These are phyloP conservation scores for Paedocypris sp. DNA, from an alignment of 2,113 vertebrate species.

Conservation along the genomic window DNA sequence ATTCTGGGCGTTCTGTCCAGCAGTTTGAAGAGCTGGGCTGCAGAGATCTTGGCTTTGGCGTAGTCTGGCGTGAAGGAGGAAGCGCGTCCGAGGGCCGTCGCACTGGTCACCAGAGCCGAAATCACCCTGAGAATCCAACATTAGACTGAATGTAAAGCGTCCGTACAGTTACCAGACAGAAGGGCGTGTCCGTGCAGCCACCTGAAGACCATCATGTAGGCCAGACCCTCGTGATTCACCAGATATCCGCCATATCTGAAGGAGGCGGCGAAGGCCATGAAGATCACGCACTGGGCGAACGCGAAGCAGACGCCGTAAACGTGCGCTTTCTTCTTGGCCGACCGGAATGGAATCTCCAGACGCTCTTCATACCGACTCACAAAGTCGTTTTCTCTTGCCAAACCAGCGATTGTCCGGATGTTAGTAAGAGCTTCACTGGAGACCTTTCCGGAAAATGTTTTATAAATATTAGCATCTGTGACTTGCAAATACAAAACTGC, in stretches of 20 bases:
- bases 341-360: conserved; percentile 49
- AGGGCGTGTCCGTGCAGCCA: conserved; percentile 29
- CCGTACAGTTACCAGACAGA: background rate
- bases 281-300: conserved; percentile 61
- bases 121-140: conserved; percentile 51
- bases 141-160: background rate
- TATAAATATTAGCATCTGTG: background rate
- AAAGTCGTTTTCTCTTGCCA: conserved; percentile 59
- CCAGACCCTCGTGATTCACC: conserved; percentile 52
- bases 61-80: conserved; percentile 66
- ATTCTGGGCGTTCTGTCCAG: conserved; percentile 61
- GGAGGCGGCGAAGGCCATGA: conserved; percentile 60
- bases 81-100: conserved; percentile 55
- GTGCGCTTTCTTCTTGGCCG: conserved; percentile 54
- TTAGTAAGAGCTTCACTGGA: conserved; percentile 61
- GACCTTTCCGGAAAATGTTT: conserved; percentile 43
- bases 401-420: conserved; percentile 65
- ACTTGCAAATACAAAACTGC: too few species aligned
- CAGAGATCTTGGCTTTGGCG: conserved; percentile 63
- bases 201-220: conserved; percentile 63
- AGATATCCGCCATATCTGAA: conserved; percentile 65
- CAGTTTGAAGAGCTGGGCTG: conserved; percentile 57
- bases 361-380: conserved; percentile 53
- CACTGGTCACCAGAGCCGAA: conserved; percentile 55
- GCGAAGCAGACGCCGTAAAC: conserved; percentile 60